phyloP scores from a whole-genome alignment of 2,888 invertebrate genomes.

The Mechanitis messenoides region DNA sequence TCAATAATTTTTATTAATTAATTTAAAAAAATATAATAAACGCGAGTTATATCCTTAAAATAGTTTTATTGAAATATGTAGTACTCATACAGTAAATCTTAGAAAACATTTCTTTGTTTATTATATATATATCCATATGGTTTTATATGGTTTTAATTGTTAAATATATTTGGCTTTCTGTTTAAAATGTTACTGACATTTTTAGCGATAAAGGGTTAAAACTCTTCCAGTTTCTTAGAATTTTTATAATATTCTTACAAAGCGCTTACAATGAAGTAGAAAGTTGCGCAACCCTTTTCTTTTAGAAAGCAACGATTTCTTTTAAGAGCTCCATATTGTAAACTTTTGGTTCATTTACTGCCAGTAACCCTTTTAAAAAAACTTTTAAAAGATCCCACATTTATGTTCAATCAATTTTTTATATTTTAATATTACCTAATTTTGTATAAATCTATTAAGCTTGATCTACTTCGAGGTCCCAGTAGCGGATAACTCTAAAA shows the following conservation, averaged over 20 bases:
- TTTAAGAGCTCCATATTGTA: slow-evolving; percentile 62
- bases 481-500: slow-evolving; percentile 72
- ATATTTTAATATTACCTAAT: slow-evolving; percentile 26
- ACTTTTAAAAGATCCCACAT: neutral
- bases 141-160: too few species aligned
- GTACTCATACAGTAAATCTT: too few species aligned
- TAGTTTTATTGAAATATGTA: too few species aligned
- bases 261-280: slow-evolving; percentile 71
- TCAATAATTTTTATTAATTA: too few species aligned
- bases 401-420: slow-evolving; percentile 3
- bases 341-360: slow-evolving; percentile 55
- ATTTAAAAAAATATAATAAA: too few species aligned
- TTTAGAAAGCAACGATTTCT: slow-evolving; percentile 52
- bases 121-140: too few species aligned
- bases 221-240: slow-evolving; percentile 69
- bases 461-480: slow-evolving; percentile 60
- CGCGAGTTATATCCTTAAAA: too few species aligned
- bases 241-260: slow-evolving; percentile 42
- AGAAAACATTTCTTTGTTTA: too few species aligned
- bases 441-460: slow-evolving; percentile 37
- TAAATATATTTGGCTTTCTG: too few species aligned
- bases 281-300: slow-evolving; percentile 75
- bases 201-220: slow-evolving; percentile 46
- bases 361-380: slow-evolving; percentile 63
- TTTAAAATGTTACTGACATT: too few species aligned